Evolutionary conservation across 2,888 invertebrate genomes (phyloP), one percentile per base, ranked within the genome.

Genomic region (Steinernema scapterisci): DNA sequence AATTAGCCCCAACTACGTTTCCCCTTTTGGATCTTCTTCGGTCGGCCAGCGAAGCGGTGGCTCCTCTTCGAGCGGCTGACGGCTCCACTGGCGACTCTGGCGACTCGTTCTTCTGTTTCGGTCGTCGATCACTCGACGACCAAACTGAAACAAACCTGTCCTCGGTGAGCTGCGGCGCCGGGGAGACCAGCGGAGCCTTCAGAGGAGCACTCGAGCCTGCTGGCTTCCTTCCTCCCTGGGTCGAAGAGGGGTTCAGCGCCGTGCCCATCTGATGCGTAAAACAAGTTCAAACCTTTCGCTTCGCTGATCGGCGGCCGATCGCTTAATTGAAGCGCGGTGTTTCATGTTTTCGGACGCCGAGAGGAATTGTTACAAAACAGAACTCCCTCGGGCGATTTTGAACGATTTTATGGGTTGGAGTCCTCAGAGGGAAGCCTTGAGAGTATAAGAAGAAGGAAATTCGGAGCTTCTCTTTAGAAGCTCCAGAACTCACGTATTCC

Each of bases 61-160:
- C 63, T 48, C 48, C 48, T 48, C 38, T 38, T 38, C 38, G 38
- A 38, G 38, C 38, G 38, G 38, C 38, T 38, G 38, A 38, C 38
- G 38, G 38, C 38, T 23, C 11, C 48, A 19, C 3, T 48, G 48
- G 48, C 48, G 48, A 48, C 48, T 48, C 63, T 31, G 63, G 63
- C 63, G 63, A 63, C 63, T 63, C 63, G 63, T 63, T 63, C 52
- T 52, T 52, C 63, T 63, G 63, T 13, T 63, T 63, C 63, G 63
- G 63, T 63, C 63, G 63, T 63, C 63, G 63, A 63, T 63, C 63
- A 63, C 25, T 25, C 31, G 63, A 38, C 63, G 63, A 25, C 63
- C 63, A 23, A 63, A 27, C 27, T 63, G 63, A 63, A 63, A 63
- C 63, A 63, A 63, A 63, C 63, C 63, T 25, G 63, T 63, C 63